A percentile compares a stretch with the other conserved stretches of the same genome.
Evolutionary conservation across 2,888 invertebrate species (phyloP).

Genomic region (Spisula subtruncata): DNA sequence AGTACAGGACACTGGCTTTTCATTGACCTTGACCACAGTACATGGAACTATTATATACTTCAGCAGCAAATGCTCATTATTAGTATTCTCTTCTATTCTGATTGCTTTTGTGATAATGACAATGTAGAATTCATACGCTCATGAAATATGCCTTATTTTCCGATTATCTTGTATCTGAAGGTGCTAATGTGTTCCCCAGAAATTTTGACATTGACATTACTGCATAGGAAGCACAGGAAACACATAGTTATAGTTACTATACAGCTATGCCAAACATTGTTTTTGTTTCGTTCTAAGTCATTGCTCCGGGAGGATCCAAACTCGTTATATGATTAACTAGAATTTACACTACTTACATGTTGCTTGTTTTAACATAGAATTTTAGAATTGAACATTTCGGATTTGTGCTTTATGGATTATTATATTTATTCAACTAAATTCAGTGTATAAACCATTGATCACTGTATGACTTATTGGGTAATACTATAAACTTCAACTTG

Average conservation of each 20-base stretch:
- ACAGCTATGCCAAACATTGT: slow-evolving; percentile 13
- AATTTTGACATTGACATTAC: slow-evolving; percentile 5
- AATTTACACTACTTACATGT: background rate
- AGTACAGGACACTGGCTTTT: background rate
- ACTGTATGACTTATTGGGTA: too few relatives aligned
- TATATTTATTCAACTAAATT: background rate
- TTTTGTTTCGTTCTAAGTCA: background rate
- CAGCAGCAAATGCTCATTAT: background rate
- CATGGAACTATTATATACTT: too few relatives aligned
- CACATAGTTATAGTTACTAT: background rate
- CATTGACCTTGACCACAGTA: background rate
- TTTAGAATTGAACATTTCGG: too few relatives aligned
- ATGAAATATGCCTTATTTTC: slow-evolving; percentile 11
- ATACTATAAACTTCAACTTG: too few relatives aligned
- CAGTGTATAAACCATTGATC: too few relatives aligned
- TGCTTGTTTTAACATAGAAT: background rate
- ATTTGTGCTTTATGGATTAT: background rate
- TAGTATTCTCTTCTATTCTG: background rate
- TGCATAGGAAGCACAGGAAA: background rate
- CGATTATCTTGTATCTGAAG: background rate
- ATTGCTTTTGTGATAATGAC: background rate
- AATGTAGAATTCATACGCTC: slow-evolving; percentile 1
- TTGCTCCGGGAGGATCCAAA: background rate
- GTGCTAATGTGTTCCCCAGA: slow-evolving; percentile 20
- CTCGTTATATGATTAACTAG: background rate